Evolutionary conservation across 2,113 vertebrate genomes (phyloP), one percentile per base, ranked within the genome.

Genomic region (Dryoscopus gambensis): DNA sequence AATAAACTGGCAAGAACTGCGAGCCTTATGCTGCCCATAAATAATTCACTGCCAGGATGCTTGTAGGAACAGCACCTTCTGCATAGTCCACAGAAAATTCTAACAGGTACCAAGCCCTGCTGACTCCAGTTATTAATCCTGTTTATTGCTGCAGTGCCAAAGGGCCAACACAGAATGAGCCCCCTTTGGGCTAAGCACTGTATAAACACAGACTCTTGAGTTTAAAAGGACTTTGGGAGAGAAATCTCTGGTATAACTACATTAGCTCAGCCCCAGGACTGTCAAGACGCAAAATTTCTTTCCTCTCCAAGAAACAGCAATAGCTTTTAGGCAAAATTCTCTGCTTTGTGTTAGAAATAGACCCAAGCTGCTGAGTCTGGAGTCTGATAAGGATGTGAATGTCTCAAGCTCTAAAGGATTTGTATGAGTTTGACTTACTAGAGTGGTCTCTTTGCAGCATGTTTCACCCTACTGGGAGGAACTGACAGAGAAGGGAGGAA

Each of bases 1-100:
- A 96, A 97, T 96, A 94, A 93, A 95, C 95, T 93, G 94, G 94
- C 95, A 96, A 94, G 87, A 30, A 40, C 85, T 53, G 79, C 4
- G 2, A 91, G 90, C 94, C 90, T 97, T 96, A 92, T 94, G 91
- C 96, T 95, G 83, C 60, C 96, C 83, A 96, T 97, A 96, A 97
- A 97, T 97, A 97, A 97, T 97, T 96, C 95, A 97, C 90, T 95
- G 93, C 89, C 90, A 95, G 73, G 87, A 96, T 89, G 84, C 89
- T 95, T 97, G 96, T 95, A 96, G 80, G 90, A 96, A 90, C 73
- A 94, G 73, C 83, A 96, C 89, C 94, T 96, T 97, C 93, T 97
- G 95, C 92, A 97, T 93, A 95, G 94, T 95, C 96, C 80, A 62
- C 44, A 7, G 94, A 93, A 97, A 97, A 93, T 84, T 93, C 84